A percentile compares a stretch with the other conserved stretches of the same genome.
Evolutionary conservation across 2,888 invertebrate species (phyloP).

Genomic region (Drosophila cognata): DNA sequence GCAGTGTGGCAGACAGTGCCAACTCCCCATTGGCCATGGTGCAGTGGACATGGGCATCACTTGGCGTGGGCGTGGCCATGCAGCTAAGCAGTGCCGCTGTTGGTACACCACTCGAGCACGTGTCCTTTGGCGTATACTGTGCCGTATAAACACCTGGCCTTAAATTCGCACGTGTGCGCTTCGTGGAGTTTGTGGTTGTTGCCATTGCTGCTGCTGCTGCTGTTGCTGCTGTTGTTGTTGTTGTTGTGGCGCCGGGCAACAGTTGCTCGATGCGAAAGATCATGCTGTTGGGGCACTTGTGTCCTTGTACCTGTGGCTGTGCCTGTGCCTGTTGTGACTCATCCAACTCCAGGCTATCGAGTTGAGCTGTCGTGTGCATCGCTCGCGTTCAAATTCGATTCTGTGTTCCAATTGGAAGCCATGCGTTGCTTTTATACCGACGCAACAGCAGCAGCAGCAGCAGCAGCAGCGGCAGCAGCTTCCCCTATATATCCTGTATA

Average conservation of each 20-base stretch:
- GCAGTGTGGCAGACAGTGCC: conserved; percentile 69
- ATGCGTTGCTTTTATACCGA: conserved; percentile 80
- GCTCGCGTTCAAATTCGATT: conserved; percentile 78
- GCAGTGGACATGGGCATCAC: conserved; percentile 61
- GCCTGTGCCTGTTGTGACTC: conserved; percentile 31
- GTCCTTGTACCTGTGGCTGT: conserved; percentile 22
- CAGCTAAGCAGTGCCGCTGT: conserved; percentile 70
- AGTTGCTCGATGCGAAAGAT: conserved; percentile 36
- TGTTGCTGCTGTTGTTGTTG: conserved; percentile 19
- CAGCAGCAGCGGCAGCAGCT: conserved; percentile 56
- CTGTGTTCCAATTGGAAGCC: conserved; percentile 82
- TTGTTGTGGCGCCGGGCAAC: conserved; percentile 15
- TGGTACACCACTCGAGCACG: conserved; percentile 68
- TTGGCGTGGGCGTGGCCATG: conserved; percentile 48
- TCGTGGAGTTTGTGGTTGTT: conserved; percentile 35
- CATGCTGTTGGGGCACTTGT: conserved; percentile 80
- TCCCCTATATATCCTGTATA: conserved; percentile 28
- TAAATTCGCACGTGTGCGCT: conserved; percentile 41
- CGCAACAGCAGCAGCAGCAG: conserved; percentile 2
- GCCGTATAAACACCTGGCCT: conserved; percentile 78
- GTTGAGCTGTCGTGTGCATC: conserved; percentile 73
- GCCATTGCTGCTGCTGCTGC: conserved; percentile 9
- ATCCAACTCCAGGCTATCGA: conserved; percentile 65
- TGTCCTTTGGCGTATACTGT: conserved; percentile 80
- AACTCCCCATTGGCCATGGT: conserved; percentile 62